Evolutionary conservation across 2,113 vertebrate species (phyloP).

Genomic region (Pogona vitticeps): DNA sequence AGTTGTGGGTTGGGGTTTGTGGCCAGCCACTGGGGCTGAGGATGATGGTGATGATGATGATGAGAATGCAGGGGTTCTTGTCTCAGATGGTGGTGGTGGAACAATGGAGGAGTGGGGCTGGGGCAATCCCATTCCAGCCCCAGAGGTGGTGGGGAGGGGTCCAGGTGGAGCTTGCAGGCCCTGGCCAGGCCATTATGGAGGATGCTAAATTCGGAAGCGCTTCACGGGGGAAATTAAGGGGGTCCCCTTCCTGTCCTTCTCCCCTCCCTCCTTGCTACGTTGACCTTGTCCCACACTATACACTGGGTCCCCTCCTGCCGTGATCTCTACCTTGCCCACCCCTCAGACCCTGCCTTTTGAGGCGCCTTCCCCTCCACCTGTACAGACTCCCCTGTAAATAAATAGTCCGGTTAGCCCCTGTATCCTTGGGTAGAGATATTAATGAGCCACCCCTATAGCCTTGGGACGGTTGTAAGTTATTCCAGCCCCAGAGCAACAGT

Average conservation of each 20-base stretch:
- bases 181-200: neutral
- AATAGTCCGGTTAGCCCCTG: neutral
- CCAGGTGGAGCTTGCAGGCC: neutral
- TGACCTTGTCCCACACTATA: neutral
- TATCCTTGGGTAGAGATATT: conserved; percentile 33
- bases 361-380: conserved; percentile 41
- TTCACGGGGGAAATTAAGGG: neutral
- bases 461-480: conserved; percentile 70
- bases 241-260: neutral
- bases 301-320: neutral
- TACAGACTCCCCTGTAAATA: conserved; percentile 68
- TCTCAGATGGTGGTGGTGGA: neutral
- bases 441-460: conserved; percentile 9
- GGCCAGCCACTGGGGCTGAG: neutral
- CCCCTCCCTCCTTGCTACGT: neutral
- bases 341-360: neutral
- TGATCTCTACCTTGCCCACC: neutral
- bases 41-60: too few species aligned
- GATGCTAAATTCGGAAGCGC: neutral
- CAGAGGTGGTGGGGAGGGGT: neutral
- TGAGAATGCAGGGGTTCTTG: neutral
- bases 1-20: too few species aligned
- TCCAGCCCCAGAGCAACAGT: conserved; percentile 41
- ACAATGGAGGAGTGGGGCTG: neutral
- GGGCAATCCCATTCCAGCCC: neutral